phyloP scores from a whole-genome alignment of 2,797 vertebrate species.

The Capromys pilorides region DNA sequence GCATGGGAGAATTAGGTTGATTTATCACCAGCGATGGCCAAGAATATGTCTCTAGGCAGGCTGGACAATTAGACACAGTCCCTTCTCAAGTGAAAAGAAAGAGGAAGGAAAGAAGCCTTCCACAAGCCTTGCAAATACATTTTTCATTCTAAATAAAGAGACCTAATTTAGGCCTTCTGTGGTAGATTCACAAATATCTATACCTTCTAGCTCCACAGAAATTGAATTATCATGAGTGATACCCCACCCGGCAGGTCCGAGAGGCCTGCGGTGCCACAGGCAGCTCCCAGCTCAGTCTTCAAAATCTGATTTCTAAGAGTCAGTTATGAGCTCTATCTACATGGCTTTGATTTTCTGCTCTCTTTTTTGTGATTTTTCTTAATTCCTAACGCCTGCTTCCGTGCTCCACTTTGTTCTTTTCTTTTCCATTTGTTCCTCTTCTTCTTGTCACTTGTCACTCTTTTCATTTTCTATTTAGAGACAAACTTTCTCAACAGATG shows the following conservation, averaged over 20 bases:
- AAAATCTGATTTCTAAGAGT: slow-evolving; percentile 59
- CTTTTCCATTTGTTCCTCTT: not conserved
- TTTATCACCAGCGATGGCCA: slow-evolving; percentile 25
- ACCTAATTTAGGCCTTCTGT: slow-evolving; percentile 66
- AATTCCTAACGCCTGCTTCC: not conserved
- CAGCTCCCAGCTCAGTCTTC: slow-evolving; percentile 2
- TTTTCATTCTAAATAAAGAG: slow-evolving; percentile 71
- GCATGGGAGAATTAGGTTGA: slow-evolving; percentile 44
- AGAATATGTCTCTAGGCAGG: slow-evolving; percentile 45
- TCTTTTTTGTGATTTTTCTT: not conserved
- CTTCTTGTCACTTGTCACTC: not conserved
- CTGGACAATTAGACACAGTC: not conserved
- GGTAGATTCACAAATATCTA: slow-evolving; percentile 59
- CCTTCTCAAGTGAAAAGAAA: slow-evolving; percentile 37
- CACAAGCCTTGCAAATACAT: slow-evolving; percentile 49
- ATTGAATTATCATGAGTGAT: slow-evolving; percentile 63
- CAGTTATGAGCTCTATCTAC: slow-evolving; percentile 39
- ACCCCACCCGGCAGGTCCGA: slow-evolving; percentile 26
- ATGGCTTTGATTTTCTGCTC: not conserved
- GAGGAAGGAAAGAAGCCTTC: slow-evolving; percentile 4
- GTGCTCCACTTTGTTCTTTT: not conserved
- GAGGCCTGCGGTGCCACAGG: not conserved
- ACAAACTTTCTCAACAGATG: slow-evolving; percentile 17
- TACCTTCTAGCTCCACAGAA: slow-evolving; percentile 40
- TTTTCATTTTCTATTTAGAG: slow-evolving; percentile 4